Base-by-base conservation (phyloP, 2,797 vertebrate species). In the Phrynocephalus forsythii region DNA sequence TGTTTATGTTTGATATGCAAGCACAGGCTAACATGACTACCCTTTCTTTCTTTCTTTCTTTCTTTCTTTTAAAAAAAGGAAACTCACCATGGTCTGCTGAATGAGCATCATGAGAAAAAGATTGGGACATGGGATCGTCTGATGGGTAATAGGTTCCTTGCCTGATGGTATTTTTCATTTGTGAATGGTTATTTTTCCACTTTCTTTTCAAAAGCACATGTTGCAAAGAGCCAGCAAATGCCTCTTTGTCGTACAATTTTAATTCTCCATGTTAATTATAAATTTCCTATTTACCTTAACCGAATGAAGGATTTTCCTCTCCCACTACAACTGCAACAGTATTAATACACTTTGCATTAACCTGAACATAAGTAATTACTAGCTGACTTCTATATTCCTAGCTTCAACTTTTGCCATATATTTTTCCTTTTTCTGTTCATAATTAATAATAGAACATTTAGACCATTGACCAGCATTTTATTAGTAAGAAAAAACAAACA, bases 401-500 rank as follows among this genome's bases (percentile, higher is more conserved):
- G 5, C 72, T 90, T 63, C 24, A 69, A 48, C 2, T 60, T 0
- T 3, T 52, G 26, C 1, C n/a, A 66, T 0, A 9, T 56, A 1
- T 76, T 77, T 30, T 85, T 90, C 88, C 81, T 79, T 83, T 63
- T 71, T 90, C 33, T 78, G 88, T 33, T 86, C 84, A 30, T 50
- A 83, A 88, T 82, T 82, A 88, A 90, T 63, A 84, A 84, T 16
- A 71, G 50, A 88, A 90, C 24, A 22, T 87, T 89, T 5, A 63
- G 3, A 69, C 1, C 87, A 83, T 66, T 88, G 78, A 87, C 76
- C 90, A 89, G 86, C 67, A 72, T 85, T 91, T 60, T 22, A 56
- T 87, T 86, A 87, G 10, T 92, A 91, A 85, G 60, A 88, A 28
- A 33, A 91, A 73, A 52, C 89, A 94, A 94, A 28, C 28, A 86